These are phyloP conservation scores for Copidosoma aretas DNA, from an alignment of 2,888 invertebrate genomes.

Conservation along the genomic window DNA sequence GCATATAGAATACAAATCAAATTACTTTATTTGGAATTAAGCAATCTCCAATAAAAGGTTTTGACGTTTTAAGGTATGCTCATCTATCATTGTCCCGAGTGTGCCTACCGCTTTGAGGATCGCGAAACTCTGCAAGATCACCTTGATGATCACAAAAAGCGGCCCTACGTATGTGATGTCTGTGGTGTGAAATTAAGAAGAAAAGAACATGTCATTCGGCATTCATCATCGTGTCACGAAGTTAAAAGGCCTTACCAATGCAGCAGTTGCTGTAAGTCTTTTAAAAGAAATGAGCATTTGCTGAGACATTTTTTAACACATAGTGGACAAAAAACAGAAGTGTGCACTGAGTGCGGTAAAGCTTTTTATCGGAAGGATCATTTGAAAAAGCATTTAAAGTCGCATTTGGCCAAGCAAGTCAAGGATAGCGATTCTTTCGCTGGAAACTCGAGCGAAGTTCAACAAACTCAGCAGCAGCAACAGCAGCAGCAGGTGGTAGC, in stretches of 20 bases:
- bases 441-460: slow-evolving; percentile 65
- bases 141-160: slow-evolving; percentile 78
- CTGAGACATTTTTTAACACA: slow-evolving; percentile 85
- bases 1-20: too few relatives aligned
- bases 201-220: slow-evolving; percentile 79
- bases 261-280: slow-evolving; percentile 78
- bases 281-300: slow-evolving; percentile 83
- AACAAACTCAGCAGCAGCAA: neutral
- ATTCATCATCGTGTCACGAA: slow-evolving; percentile 77
- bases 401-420: slow-evolving; percentile 63
- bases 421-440: neutral
- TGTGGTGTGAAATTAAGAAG: slow-evolving; percentile 80
- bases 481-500: neutral
- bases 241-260: slow-evolving; percentile 83
- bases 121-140: slow-evolving; percentile 67
- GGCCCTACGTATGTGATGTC: slow-evolving; percentile 78
- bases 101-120: slow-evolving; percentile 58
- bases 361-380: slow-evolving; percentile 83
- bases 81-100: slow-evolving; percentile 58
- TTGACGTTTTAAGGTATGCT: slow-evolving; percentile 50
- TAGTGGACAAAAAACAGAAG: slow-evolving; percentile 83
- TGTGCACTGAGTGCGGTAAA: slow-evolving; percentile 79
- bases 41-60: too few relatives aligned
- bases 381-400: slow-evolving; percentile 79
- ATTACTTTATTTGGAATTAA: too few relatives aligned